Evolutionary conservation across 2,797 vertebrate species (phyloP), one percentile per base, ranked within the genome.

Genomic region (Anguilla megastoma): DNA sequence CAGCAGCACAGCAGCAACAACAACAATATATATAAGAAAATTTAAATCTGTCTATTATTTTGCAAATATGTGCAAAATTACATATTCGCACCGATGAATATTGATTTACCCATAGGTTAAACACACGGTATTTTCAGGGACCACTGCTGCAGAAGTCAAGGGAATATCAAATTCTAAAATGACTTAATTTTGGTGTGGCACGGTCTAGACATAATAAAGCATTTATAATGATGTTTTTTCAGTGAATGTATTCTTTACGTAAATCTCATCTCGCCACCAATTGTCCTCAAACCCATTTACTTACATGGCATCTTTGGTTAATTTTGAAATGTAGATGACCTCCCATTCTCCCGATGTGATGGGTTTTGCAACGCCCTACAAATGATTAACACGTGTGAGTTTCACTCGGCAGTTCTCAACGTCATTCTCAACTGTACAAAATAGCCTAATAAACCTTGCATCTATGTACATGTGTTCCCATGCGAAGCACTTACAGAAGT

Each of bases 341-440:
- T 99, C 99, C 98, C 97, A 99, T 6, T 86, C 0, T 90, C 99
- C 99, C 12, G 41, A 85, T 54, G 99, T 99, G 92, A 99, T 54
- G 36, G 94, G 86, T 18, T 79, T 90, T 6, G 80, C 86, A 0
- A 45, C 91, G 87, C 93, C 94, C 97, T 99, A 94, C 91, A 90
- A 92, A 89, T 36, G 45, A 48, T 16, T 33, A 54, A 60, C 56
- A 71, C 8, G 1, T 48, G 50, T 63, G 33, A 36, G 60, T 36
- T 54, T 30, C 50, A 63, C 36, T 18, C 6, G 8, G 8, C 1
- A 4, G 48, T 48, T 24, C 33, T 79, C 18, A 79, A 18, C 0
- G 9, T n/a, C 16, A n/a, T 10, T 48, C 18, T 82, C 79, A 82
- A 41, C 79, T 24, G 45, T 82, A 82, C 41, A 24, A 24, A 21